Conservation (phyloP, 2,797 vertebrate species). For the Neosilurus mollespiculum region DNA sequence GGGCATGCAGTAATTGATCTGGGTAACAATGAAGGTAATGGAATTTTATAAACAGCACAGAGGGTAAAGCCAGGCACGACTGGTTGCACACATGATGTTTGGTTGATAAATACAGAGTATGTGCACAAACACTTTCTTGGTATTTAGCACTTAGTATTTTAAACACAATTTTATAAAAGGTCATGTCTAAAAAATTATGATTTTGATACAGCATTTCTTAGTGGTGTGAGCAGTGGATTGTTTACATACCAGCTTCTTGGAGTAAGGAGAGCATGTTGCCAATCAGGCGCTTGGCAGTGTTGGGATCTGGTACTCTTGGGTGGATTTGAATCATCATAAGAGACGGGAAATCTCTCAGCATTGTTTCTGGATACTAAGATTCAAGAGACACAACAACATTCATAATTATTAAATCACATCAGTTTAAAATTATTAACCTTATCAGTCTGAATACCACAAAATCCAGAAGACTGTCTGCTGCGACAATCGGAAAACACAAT, state of each 20-base stretch:
- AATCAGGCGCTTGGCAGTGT: constrained; percentile 89
- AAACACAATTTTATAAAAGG: not conserved
- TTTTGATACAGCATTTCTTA: not conserved
- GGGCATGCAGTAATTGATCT: not conserved
- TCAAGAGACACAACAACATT: not conserved
- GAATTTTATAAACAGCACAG: not conserved
- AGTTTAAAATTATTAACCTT: not conserved
- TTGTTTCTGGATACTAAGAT: constrained; percentile 65
- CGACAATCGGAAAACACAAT: not conserved
- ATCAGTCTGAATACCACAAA: not conserved
- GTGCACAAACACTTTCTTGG: not conserved
- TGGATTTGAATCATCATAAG: constrained; percentile 88
- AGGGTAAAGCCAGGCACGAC: not conserved
- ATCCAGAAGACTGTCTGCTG: not conserved
- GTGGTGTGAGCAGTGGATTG: not conserved
- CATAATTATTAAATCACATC: not conserved
- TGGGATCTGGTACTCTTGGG: constrained; percentile 87
- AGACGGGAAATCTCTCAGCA: constrained; percentile 88
- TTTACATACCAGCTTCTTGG: constrained; percentile 84
- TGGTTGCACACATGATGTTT: not conserved
- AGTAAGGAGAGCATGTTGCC: constrained; percentile 84
- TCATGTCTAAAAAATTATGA: too few species aligned
- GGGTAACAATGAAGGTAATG: not conserved
- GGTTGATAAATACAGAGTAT: not conserved
- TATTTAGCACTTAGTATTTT: not conserved